Conservation (phyloP, 2,797 vertebrate species). For the Sebastes alutus region DNA sequence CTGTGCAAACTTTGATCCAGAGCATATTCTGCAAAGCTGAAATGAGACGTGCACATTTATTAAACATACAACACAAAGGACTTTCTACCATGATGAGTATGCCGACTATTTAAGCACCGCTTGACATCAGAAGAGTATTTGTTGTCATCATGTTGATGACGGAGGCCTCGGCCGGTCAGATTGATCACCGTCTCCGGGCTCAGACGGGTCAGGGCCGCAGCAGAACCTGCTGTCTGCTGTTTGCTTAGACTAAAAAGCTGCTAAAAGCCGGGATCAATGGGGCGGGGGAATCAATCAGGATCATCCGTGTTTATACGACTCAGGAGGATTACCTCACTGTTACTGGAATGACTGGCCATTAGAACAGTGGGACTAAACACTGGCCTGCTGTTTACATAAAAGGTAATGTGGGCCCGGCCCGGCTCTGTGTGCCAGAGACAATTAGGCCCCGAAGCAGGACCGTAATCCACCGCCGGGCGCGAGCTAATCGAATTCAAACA, state of each 20-base stretch:
- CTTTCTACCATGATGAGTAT: background rate
- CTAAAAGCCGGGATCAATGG: slow-evolving; percentile 77
- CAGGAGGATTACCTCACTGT: slow-evolving; percentile 78
- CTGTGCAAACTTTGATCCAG: background rate
- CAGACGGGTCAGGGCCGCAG: slow-evolving; percentile 33
- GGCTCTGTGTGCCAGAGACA: slow-evolving; percentile 63
- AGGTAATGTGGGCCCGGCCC: slow-evolving; percentile 63
- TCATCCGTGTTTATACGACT: slow-evolving; percentile 77
- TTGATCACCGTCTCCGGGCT: slow-evolving; percentile 38
- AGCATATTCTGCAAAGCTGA: background rate
- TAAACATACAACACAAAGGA: background rate
- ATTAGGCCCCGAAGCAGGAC: slow-evolving; percentile 45
- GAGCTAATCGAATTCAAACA: slow-evolving; percentile 64
- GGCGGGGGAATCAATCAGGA: slow-evolving; percentile 74
- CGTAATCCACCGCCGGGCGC: slow-evolving; percentile 52
- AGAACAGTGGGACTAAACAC: slow-evolving; percentile 77
- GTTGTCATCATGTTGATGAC: background rate
- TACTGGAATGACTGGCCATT: slow-evolving; percentile 74
- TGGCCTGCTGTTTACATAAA: slow-evolving; percentile 74
- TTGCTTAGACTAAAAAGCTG: slow-evolving; percentile 71
- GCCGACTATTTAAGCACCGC: background rate
- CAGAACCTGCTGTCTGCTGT: slow-evolving; percentile 56
- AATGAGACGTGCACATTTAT: background rate
- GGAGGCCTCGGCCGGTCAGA: background rate
- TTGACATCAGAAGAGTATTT: background rate